Percentiles rank a stretch among this genome's conserved stretches.
Conservation (phyloP, 2,113 vertebrate species). For the Tautogolabrus adspersus region DNA sequence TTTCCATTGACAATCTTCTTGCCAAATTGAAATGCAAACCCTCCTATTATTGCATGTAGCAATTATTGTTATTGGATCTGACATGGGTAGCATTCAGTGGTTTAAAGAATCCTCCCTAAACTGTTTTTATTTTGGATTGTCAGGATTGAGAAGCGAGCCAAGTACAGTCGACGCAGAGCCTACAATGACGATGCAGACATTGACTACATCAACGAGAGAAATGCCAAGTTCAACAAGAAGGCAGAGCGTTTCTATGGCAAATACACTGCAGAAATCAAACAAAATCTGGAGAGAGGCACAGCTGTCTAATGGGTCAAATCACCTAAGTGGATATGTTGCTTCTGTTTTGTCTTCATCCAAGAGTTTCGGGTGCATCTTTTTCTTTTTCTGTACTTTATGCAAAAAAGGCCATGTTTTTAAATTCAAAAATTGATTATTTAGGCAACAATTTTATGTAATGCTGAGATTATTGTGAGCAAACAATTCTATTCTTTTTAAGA, state of each 20-base stretch:
- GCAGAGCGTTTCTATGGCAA: constrained; percentile 98
- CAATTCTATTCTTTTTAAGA: neutral
- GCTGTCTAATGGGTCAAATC: constrained; percentile 84
- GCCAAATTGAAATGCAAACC: constrained; percentile 52
- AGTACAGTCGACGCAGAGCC: constrained; percentile 93
- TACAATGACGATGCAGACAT: constrained; percentile 97
- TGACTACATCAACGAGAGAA: constrained; percentile 98
- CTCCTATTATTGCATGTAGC: constrained; percentile 55
- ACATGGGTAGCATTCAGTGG: constrained; percentile 19
- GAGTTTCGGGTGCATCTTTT: neutral
- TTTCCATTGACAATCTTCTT: constrained; percentile 45
- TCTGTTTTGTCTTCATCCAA: neutral
- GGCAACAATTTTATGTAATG: neutral
- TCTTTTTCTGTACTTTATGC: neutral
- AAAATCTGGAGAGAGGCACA: constrained; percentile 97
- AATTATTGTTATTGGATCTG: constrained; percentile 63
- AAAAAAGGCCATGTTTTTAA: too few relatives aligned
- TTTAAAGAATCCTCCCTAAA: constrained; percentile 45
- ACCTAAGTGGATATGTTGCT: neutral
- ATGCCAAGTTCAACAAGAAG: constrained; percentile 99
- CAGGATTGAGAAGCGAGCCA: constrained; percentile 96
- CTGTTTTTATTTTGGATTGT: constrained; percentile 52
- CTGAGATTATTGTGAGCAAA: neutral
- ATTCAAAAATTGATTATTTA: neutral
- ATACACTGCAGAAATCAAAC: constrained; percentile 97